Evolutionary conservation across 1,140 invertebrate species (phyloP).

Genomic region (Drosophila serrata): DNA sequence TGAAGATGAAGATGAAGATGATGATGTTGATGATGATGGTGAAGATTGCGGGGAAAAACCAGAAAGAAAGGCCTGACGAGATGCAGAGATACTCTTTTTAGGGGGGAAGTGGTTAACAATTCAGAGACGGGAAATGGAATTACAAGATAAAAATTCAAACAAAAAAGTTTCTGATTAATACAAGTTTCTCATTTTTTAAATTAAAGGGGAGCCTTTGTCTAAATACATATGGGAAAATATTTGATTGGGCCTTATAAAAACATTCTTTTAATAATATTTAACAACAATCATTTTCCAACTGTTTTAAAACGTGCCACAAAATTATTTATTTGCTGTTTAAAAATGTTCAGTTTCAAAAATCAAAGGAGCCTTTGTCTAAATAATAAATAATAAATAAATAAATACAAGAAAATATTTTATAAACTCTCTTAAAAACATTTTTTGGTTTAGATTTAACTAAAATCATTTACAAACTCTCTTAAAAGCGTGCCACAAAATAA

Average conservation of each 20-base stretch:
- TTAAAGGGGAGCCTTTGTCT: too few species aligned
- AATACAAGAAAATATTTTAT: too few species aligned
- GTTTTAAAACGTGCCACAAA: constrained; percentile 5
- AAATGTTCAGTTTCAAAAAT: too few species aligned
- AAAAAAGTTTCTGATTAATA: constrained; percentile 8
- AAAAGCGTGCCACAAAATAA: too few species aligned
- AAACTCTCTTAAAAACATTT: too few species aligned
- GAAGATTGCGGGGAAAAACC: constrained; percentile 50
- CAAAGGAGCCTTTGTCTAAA: too few species aligned
- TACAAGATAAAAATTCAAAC: background rate
- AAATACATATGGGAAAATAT: background rate
- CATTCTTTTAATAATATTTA: background rate
- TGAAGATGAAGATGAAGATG: constrained; percentile 24
- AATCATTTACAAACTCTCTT: too few species aligned
- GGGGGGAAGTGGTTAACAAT: constrained; percentile 18
- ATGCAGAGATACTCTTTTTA: constrained; percentile 34
- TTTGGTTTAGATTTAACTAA: too few species aligned
- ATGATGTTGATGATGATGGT: constrained; percentile 25
- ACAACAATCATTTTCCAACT: background rate
- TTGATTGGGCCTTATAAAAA: background rate
- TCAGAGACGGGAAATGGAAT: constrained; percentile 7
- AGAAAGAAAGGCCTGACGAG: constrained; percentile 32
- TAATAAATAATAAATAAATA: too few species aligned
- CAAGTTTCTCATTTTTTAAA: background rate
- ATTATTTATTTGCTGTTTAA: constrained; percentile 1